These are phyloP conservation scores for Neoarius graeffei DNA, from an alignment of 2,113 vertebrate species.

Conservation along the genomic window DNA sequence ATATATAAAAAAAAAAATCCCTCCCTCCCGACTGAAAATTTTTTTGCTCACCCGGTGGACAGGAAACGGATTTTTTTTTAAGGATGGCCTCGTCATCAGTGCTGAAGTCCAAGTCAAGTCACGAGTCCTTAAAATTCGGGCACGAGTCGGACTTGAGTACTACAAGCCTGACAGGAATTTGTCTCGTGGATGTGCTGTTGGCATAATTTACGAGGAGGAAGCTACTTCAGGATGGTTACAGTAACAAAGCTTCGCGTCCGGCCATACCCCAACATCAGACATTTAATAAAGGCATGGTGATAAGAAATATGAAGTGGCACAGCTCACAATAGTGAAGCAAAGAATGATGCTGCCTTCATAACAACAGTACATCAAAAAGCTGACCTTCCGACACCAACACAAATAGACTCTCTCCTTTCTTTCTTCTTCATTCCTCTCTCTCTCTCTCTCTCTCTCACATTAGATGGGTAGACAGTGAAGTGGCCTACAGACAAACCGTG, in stretches of 20 bases:
- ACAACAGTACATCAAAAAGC: constrained; percentile 10
- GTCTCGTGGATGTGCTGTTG: background rate
- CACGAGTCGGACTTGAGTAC: too few relatives aligned
- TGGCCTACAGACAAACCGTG: constrained; percentile 31
- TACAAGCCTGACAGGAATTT: background rate
- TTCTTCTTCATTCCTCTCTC: background rate
- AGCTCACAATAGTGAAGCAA: background rate
- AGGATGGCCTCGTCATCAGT: too few relatives aligned
- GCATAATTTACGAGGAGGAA: background rate
- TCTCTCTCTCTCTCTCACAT: background rate
- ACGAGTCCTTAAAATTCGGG: too few relatives aligned
- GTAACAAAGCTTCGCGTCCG: too few relatives aligned
- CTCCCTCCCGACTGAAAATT: too few relatives aligned
- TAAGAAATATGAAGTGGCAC: background rate
- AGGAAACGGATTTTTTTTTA: too few relatives aligned
- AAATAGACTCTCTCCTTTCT: background rate
- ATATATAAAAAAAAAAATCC: too few relatives aligned
- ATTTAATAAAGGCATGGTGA: background rate
- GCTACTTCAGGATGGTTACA: background rate
- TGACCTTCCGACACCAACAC: background rate
- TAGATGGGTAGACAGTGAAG: constrained; percentile 7
- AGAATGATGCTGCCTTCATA: constrained; percentile 16
- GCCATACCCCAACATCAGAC: too few relatives aligned
- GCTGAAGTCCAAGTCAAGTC: too few relatives aligned
- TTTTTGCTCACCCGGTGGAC: too few relatives aligned